Conservation (phyloP, 1,140 invertebrate species). For the Nymphalis io region DNA sequence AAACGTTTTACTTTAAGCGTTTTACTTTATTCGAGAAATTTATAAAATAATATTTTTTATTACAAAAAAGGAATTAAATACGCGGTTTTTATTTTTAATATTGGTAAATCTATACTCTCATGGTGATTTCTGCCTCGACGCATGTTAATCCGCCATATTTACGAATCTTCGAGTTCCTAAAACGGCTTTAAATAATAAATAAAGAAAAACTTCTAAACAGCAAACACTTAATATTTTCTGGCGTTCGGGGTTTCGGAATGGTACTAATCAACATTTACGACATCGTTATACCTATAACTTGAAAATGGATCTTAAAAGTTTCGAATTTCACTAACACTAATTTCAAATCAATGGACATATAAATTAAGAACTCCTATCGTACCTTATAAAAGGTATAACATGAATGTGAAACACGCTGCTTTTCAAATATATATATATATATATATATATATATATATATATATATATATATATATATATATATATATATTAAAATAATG, state of each 20-base stretch:
- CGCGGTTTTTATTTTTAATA: neutral
- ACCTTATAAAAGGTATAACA: constrained; percentile 15
- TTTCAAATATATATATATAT: too few relatives aligned
- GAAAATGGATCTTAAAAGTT: constrained; percentile 36
- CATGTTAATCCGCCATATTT: constrained; percentile 3
- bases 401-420: constrained; percentile 12
- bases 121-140: neutral
- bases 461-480: too few relatives aligned
- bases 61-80: neutral
- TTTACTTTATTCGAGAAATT: too few relatives aligned
- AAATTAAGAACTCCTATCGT: constrained; percentile 28
- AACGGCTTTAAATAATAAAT: constrained; percentile 15
- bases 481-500: too few relatives aligned
- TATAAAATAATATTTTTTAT: neutral
- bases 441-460: too few relatives aligned
- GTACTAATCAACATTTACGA: constrained; percentile 40
- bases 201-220: constrained; percentile 20
- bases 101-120: neutral
- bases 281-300: constrained; percentile 22
- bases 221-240: constrained; percentile 26
- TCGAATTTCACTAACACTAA: constrained; percentile 39
- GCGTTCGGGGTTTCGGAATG: neutral
- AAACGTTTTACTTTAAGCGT: too few relatives aligned
- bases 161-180: constrained; percentile 25
- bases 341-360: constrained; percentile 32